phyloP scores from a whole-genome alignment of 2,888 invertebrate genomes.

The Sericinus montela region DNA sequence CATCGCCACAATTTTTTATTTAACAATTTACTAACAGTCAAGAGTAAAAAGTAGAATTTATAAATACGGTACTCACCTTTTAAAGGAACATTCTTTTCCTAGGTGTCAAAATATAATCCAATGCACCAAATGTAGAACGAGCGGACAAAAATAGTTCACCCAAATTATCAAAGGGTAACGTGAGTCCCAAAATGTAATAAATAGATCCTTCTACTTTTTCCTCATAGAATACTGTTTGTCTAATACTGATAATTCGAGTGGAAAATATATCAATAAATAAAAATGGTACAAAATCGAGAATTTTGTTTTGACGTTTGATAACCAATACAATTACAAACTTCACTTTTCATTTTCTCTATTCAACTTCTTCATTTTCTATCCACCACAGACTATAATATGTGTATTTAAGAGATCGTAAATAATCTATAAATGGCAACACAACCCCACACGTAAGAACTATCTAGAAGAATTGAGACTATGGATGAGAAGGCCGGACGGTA shows the following conservation, averaged over 20 bases:
- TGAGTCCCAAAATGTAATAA: constrained; percentile 16
- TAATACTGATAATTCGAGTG: constrained; percentile 23
- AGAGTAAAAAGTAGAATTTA: background rate
- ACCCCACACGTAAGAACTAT: no score
- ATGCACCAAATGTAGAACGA: constrained; percentile 73
- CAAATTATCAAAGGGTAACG: constrained; percentile 57
- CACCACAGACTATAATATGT: no score
- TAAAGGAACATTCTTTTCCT: constrained; percentile 69
- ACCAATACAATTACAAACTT: no score
- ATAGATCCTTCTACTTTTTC: constrained; percentile 7
- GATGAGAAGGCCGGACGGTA: no score
- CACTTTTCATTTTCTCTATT: no score
- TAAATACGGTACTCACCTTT: constrained; percentile 46
- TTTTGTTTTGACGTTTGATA: constrained; percentile 68
- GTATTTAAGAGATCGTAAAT: no score
- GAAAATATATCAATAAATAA: constrained; percentile 34
- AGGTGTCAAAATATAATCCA: constrained; percentile 71
- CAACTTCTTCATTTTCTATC: no score
- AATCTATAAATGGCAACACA: no score
- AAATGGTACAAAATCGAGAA: constrained; percentile 52
- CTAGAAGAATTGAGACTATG: no score
- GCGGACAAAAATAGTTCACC: constrained; percentile 74
- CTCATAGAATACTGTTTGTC: background rate
- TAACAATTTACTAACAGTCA: no score
- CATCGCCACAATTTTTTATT: no score